Evolutionary conservation across 2,113 vertebrate species (phyloP), one percentile per base, ranked within the genome.

Genomic region (Montifringilla adamsi): DNA sequence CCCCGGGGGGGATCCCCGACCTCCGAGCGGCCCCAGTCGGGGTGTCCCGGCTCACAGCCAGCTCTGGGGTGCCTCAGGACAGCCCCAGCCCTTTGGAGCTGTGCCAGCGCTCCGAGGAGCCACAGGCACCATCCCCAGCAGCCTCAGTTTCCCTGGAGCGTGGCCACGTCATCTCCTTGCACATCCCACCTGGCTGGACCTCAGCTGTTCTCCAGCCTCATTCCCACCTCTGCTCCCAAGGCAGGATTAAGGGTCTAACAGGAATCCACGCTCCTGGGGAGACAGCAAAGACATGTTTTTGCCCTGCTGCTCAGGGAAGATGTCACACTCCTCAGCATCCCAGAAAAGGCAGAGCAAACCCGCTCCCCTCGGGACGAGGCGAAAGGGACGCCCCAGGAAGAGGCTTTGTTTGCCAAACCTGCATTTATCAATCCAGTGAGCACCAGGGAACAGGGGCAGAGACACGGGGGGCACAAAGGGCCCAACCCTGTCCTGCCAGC

Each of bases 351-450:
- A 87, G 67, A 64, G 82, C 67, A 69, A 52, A 37, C 12, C 22
- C 1, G 0, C 66, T 84, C 68, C 68, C 28, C 33, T 16, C 1
- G 0, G 23, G 49, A 39, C 0, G 0, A 31, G 53, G 10, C 0
- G 0, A 13, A 55, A 35, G 28, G 20, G 58, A 27, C 2, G 4
- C 44, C 47, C 41, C 83, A 63, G 35, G 52, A 75, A 9, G 23
- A 27, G 2, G 13, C 23, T 30, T 33, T 11, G 0, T 9, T 50
- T 5, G 7, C 13, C 56, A 47, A 77, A 56, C 9, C 31, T 14
- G 3, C 16, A 1, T 70, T 80, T 44, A 13, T 8, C 70, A 58
- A 14, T 52, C 33, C 5, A 3, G 37, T 0, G 21, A 85, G 43
- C 75, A 8, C 20, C 49, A 8, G 31, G 21, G 47, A 50, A 41